Base-by-base conservation (phyloP, 37 sponge, comb jelly and placozoan genomes). In the Theonella swinhoei region DNA sequence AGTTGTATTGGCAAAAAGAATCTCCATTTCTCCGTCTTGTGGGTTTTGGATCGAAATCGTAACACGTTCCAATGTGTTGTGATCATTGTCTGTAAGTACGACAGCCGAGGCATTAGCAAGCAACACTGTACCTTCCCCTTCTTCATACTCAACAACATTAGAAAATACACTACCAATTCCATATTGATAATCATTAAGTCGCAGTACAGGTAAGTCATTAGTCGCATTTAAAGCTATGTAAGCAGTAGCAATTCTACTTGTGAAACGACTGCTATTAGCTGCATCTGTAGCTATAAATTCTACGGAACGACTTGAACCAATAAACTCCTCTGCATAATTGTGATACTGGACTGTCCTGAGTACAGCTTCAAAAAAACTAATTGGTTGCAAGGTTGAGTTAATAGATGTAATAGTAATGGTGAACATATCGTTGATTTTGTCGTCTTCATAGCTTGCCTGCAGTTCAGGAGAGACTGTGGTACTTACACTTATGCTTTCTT, bases 291-390 rank as follows among this genome's bases (percentile, higher is more conserved):
- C 80, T 2, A 29, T 7, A 31, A 93, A 77, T n/a, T 81, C 82
- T 0, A 97, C 80, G 0, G 39, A 82, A 1, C 97, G 74, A 35
- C 40, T 62, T 7, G 41, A 63, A 0, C 91, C 93, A 26, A 54
- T n/a, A 39, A 93, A 70, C 77, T 95, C 95, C 54, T 92, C 93
- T 9, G 92, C 97, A 81, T 59, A 43, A 73, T 94, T 92, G 75
- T 62, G 92, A 68, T 97, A 97, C 75, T 87, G 78, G 42, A 83
- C 43, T n/a, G 91, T 77, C 22, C 89, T 74, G n/a, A 96, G 74
- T 11, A 93, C 84, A 24, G 86, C 39, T 40, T 85, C 74, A 59
- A 91, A 85, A 22, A 41, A 14, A 26, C 42, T 76, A 42, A 93
- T 91, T 19, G 93, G 86, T 9, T 74, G 80, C 1, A 35, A 25